These are phyloP conservation scores for Illadopsis cleaveri DNA, from an alignment of 2,113 vertebrate genomes.

Conservation along the genomic window DNA sequence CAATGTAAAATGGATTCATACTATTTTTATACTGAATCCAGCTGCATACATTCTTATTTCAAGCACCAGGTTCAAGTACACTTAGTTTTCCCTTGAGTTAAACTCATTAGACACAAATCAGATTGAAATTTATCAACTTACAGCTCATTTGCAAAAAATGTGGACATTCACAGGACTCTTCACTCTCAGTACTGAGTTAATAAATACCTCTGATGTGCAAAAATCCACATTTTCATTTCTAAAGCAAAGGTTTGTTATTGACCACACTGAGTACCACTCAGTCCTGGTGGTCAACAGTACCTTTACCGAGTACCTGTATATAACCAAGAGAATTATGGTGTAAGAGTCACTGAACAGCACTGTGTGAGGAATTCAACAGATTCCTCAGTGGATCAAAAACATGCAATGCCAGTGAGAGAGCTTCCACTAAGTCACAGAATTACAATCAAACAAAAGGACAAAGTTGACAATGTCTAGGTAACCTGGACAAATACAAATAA, in stretches of 20 bases:
- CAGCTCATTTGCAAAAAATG: neutral
- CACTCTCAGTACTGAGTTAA: neutral
- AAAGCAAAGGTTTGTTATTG: neutral
- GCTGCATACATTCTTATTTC: neutral
- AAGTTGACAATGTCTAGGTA: neutral
- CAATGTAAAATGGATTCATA: neutral
- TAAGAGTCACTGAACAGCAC: neutral
- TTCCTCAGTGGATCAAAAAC: neutral
- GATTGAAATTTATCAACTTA: neutral
- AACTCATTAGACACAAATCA: conserved; percentile 1
- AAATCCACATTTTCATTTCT: neutral
- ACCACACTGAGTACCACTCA: neutral
- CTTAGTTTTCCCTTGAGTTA: neutral
- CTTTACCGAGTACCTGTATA: neutral
- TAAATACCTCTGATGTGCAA: neutral
- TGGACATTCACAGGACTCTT: neutral
- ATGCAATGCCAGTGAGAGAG: neutral
- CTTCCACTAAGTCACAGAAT: neutral
- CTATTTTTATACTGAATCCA: conserved; percentile 32
- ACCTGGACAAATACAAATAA: neutral
- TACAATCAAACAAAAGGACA: neutral
- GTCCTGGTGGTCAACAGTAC: neutral
- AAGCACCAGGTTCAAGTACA: neutral
- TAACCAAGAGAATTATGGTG: neutral
- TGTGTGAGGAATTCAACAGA: neutral